Conservation (phyloP, 2,888 invertebrate genomes). For the Stenolophus ochropezus region DNA sequence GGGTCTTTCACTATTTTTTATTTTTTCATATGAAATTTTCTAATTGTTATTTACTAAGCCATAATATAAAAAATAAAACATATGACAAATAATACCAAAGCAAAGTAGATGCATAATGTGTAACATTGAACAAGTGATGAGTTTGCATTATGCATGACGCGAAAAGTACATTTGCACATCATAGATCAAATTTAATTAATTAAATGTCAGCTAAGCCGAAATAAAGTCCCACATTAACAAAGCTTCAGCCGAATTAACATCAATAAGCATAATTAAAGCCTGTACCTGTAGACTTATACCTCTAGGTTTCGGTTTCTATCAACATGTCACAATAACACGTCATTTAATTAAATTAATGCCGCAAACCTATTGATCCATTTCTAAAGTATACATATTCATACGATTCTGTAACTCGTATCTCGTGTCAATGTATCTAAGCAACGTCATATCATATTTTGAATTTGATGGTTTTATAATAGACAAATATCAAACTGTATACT, state of each 20-base stretch:
- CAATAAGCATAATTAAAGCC: constrained; percentile 23
- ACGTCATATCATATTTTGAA: no score
- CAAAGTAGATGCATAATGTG: background rate
- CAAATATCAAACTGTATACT: no score
- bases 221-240: constrained; percentile 15
- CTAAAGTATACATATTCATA: background rate
- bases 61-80: background rate
- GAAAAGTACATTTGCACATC: constrained; percentile 28
- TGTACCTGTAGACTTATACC: background rate
- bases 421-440: no score
- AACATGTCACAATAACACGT: background rate
- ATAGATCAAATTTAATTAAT: constrained; percentile 32
- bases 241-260: constrained; percentile 7
- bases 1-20: no score
- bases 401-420: no score
- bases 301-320: background rate
- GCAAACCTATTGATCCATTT: background rate
- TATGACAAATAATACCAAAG: background rate
- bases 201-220: constrained; percentile 8
- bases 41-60: no score
- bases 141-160: constrained; percentile 17
- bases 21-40: no score
- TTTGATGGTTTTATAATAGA: no score
- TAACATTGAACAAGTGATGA: background rate
- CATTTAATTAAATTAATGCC: background rate